Evolutionary conservation across 2,888 invertebrate species (phyloP).

Genomic region (Rosalia funebris): DNA sequence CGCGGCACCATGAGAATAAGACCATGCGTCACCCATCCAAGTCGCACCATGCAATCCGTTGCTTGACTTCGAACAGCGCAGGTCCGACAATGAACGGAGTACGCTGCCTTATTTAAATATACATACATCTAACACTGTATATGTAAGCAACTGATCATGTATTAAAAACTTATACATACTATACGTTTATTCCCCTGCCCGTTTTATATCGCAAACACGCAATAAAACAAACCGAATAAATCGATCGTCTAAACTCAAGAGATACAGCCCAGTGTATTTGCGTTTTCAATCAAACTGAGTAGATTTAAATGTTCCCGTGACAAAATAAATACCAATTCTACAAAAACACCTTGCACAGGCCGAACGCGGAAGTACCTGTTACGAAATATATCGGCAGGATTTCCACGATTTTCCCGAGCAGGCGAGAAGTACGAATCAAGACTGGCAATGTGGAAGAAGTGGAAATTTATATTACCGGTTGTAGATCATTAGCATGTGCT

Average conservation of each 20-base stretch:
- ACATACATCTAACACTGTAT: no score
- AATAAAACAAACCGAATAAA: constrained; percentile 22
- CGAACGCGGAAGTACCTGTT: constrained; percentile 28
- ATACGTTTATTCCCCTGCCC: no score
- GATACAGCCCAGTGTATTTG: constrained; percentile 26
- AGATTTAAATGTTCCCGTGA: constrained; percentile 35
- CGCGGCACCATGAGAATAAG: no score
- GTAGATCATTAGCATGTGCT: no score
- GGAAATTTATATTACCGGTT: no score
- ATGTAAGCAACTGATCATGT: no score
- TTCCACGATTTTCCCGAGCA: background rate
- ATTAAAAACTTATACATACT: no score
- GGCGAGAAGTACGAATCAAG: constrained; percentile 1
- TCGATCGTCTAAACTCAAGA: constrained; percentile 16
- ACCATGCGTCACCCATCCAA: no score
- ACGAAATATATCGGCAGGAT: constrained; percentile 16
- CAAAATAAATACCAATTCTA: constrained; percentile 36
- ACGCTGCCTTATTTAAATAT: no score
- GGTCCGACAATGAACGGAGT: no score
- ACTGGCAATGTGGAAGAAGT: background rate
- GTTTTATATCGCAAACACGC: background rate
- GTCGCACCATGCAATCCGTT: no score
- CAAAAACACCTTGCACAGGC: constrained; percentile 20
- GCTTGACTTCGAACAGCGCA: no score
- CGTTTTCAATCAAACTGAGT: constrained; percentile 39